A percentile compares a stretch with the other conserved stretches of the same genome.
phyloP scores from a whole-genome alignment of 1,140 invertebrate species.

The Bombus turneri region DNA sequence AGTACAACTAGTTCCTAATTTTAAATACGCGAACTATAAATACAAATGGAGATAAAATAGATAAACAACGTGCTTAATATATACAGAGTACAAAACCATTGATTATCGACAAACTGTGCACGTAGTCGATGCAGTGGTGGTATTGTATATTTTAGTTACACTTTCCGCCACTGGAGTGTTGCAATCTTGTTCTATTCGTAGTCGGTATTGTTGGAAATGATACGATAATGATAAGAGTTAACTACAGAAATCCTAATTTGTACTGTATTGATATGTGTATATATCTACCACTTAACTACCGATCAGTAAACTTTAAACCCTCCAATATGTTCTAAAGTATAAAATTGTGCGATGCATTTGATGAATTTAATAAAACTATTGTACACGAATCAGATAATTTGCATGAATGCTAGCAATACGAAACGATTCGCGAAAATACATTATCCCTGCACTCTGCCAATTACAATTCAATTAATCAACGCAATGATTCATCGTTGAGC shows the following conservation, averaged over 20 bases:
- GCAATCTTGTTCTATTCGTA: background rate
- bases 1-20: no score
- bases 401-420: background rate
- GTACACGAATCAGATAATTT: background rate
- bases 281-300: background rate
- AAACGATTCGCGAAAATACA: background rate
- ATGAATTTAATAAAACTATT: background rate
- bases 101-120: no score
- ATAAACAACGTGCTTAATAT: no score
- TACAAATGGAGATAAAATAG: no score
- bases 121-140: no score
- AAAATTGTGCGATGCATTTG: background rate
- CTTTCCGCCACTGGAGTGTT: background rate
- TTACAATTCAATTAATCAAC: conserved; percentile 44
- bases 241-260: background rate
- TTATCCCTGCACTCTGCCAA: background rate
- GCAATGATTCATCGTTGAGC: conserved; percentile 20
- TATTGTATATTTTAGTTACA: no score
- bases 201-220: background rate
- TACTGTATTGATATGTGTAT: no score
- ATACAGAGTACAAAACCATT: no score
- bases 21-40: no score
- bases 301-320: background rate
- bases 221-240: background rate
- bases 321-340: background rate